Evolutionary conservation across 2,113 vertebrate species (phyloP).

Genomic region (Brachirus orientalis): DNA sequence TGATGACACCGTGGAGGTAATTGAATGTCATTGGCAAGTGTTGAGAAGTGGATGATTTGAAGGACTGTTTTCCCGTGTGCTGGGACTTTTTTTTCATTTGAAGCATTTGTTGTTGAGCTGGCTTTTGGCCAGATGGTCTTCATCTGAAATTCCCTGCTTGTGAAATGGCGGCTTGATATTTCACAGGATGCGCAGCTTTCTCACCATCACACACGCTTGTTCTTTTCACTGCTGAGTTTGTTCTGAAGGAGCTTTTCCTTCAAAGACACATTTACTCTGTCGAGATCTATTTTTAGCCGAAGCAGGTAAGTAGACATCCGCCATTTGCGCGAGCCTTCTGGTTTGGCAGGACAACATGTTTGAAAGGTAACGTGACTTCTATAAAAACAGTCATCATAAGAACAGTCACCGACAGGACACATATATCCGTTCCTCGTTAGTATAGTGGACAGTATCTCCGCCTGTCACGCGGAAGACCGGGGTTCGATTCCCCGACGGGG

Average conservation of each 20-base stretch:
- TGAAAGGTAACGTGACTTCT: too few species aligned
- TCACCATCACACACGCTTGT: conserved; percentile 26
- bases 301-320: too few species aligned
- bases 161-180: conserved; percentile 44
- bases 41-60: conserved; percentile 46
- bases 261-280: too few species aligned
- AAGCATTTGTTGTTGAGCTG: conserved; percentile 37
- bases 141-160: conserved; percentile 43
- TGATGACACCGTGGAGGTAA: conserved; percentile 60
- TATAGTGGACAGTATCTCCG: too few species aligned
- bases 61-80: conserved; percentile 54
- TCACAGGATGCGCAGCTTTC: conserved; percentile 32
- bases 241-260: conserved; percentile 26
- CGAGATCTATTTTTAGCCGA: neutral
- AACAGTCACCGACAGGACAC: too few species aligned
- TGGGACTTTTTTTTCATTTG: conserved; percentile 33
- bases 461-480: too few species aligned
- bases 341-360: too few species aligned
- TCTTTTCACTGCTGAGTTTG: conserved; percentile 20
- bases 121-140: conserved; percentile 52
- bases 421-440: too few species aligned
- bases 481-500: too few species aligned
- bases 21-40: conserved; percentile 66
- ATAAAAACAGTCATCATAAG: too few species aligned
- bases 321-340: too few species aligned